phyloP scores from a whole-genome alignment of 2,888 invertebrate genomes.

The Tridacna gigas region DNA sequence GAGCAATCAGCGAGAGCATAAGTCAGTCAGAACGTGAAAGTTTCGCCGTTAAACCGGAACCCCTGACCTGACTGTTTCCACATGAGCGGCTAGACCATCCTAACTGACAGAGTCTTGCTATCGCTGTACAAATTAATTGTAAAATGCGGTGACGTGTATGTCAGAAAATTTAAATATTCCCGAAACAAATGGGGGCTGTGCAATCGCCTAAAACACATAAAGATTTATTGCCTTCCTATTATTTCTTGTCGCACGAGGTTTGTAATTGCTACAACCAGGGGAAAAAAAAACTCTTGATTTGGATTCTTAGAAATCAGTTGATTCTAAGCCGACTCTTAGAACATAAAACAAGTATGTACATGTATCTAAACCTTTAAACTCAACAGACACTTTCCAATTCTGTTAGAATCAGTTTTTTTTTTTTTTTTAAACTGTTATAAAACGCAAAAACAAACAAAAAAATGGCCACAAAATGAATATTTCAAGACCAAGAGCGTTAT shows the following conservation, averaged over 20 bases:
- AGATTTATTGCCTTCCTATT: conserved; percentile 43
- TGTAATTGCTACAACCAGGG: too few relatives aligned
- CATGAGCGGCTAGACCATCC: conserved; percentile 32
- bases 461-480: too few relatives aligned
- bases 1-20: conserved; percentile 50
- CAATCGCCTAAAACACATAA: conserved; percentile 47
- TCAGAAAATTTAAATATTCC: conserved; percentile 63
- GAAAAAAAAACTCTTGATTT: too few relatives aligned
- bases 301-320: too few relatives aligned
- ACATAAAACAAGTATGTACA: too few relatives aligned
- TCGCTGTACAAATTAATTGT: conserved; percentile 53
- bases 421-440: too few relatives aligned
- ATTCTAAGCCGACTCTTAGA: too few relatives aligned
- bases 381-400: too few relatives aligned
- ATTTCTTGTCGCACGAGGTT: not conserved
- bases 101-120: conserved; percentile 51
- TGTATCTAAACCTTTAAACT: too few relatives aligned
- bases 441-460: too few relatives aligned
- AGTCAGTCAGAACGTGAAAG: conserved; percentile 58
- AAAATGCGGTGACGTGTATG: conserved; percentile 44
- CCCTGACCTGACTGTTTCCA: conserved; percentile 59
- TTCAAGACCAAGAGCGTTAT: too few relatives aligned
- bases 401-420: too few relatives aligned
- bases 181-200: conserved; percentile 34
- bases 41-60: conserved; percentile 43